Conservation (phyloP, 2,797 vertebrate genomes). For the Jordanella pulchra region DNA sequence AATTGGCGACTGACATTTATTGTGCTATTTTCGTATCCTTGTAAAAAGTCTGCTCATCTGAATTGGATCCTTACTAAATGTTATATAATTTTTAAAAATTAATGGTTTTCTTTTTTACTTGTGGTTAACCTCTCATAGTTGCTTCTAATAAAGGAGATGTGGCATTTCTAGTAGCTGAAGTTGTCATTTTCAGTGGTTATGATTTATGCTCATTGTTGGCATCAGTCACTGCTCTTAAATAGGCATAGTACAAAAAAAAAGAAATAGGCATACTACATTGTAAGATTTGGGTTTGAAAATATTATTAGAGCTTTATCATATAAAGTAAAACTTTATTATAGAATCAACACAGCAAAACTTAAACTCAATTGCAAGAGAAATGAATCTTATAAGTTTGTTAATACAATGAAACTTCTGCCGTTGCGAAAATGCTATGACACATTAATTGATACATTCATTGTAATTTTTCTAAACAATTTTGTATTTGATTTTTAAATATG, state of each 20-base stretch:
- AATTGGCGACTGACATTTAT: conserved; percentile 1
- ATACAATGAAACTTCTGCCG: background rate
- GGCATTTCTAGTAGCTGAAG: background rate
- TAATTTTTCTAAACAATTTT: background rate
- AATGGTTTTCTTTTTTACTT: background rate
- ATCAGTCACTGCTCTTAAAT: background rate
- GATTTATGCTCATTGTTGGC: background rate
- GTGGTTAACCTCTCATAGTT: background rate
- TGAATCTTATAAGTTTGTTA: background rate
- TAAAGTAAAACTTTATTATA: background rate
- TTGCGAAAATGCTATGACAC: background rate
- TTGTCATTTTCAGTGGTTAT: background rate
- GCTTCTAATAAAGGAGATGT: background rate
- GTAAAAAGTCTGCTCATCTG: background rate
- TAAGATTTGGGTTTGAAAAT: no score
- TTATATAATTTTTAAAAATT: background rate
- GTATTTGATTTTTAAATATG: background rate
- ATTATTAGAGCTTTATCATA: no score
- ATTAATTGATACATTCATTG: no score
- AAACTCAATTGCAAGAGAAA: background rate
- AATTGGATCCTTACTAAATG: background rate
- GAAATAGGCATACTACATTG: no score
- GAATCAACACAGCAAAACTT: background rate
- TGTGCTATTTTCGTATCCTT: background rate
- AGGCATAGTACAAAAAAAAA: background rate